Evolutionary conservation across 2,113 vertebrate genomes (phyloP), one percentile per base, ranked within the genome.

Genomic region (Sapayoa aenigma): DNA sequence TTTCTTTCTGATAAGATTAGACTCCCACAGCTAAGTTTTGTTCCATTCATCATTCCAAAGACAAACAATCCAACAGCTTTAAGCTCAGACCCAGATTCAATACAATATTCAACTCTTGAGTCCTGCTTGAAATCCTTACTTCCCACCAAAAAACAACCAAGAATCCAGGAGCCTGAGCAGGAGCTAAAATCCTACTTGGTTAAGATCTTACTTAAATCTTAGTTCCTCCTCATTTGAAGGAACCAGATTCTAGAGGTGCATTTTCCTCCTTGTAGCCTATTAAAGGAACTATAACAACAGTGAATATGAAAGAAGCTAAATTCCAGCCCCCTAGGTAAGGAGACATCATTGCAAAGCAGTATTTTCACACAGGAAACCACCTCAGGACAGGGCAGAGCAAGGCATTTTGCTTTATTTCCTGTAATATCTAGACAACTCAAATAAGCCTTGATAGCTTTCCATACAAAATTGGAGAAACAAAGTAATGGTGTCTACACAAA

Each of bases 1-100:
- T 92, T 96, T 59, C 41, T 86, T 49, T 93, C 47, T 18, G 37
- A 85, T 92, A 83, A 94, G 68, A 76, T 66, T 58, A 94, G 63
- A 92, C 18, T 88, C 72, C 88, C 68, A 42, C 25, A 53, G 63
- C 2, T 3, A 88, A 66, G 14, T 58, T 91, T 82, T 89, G 10
- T 82, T 79, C 82, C 63, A n/a, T 62, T 88, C 28, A 6, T 86
- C 66, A 86, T 24, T 77, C 55, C 55, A 87, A 88, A 95, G 50
- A 46, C 87, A 94, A 94, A 89, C 30, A 35, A 90, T 49, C 20
- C 56, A n/a, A 2, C 1, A 1, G 63, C 47, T 89, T 87, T 41
- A 77, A 80, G 24, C 44, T 81, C 55, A 90, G 62, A 59, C 7
- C 9, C 50, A 59, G 50, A 88, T 74, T 69, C 39, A 63, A 44